phyloP scores from a whole-genome alignment of 2,888 invertebrate species.

The Hyles lineata region DNA sequence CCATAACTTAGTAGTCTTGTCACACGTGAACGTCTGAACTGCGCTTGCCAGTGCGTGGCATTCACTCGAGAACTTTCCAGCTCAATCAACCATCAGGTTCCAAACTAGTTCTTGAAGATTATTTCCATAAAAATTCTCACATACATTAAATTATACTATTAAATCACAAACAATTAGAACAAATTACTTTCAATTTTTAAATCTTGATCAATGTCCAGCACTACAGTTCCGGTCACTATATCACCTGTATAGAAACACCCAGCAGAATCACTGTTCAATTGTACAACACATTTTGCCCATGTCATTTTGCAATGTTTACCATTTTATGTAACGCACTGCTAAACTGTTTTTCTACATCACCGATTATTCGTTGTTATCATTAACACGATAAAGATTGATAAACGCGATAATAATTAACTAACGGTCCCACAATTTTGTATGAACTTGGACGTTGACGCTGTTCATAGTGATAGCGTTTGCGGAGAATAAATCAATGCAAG shows the following conservation, averaged over 20 bases:
- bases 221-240: slow-evolving; percentile 72
- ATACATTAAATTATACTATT: not conserved
- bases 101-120: too few relatives aligned
- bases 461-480: not conserved
- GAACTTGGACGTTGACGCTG: not conserved
- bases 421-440: slow-evolving; percentile 20
- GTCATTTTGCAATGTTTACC: slow-evolving; percentile 54
- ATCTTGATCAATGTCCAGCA: slow-evolving; percentile 63
- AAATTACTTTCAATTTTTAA: slow-evolving; percentile 65
- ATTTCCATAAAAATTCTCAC: not conserved
- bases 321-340: slow-evolving; percentile 30
- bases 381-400: slow-evolving; percentile 29
- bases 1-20: too few relatives aligned
- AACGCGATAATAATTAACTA: slow-evolving; percentile 30
- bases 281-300: slow-evolving; percentile 63
- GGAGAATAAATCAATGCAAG: not conserved
- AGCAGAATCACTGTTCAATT: slow-evolving; percentile 66
- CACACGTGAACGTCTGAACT: too few relatives aligned
- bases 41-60: too few relatives aligned
- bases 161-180: not conserved
- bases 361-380: slow-evolving; percentile 22
- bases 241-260: slow-evolving; percentile 71
- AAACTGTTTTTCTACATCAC: slow-evolving; percentile 8
- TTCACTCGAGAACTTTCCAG: too few relatives aligned
- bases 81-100: too few relatives aligned